Evolutionary conservation across 2,888 invertebrate genomes (phyloP), one percentile per base, ranked within the genome.

Genomic region (Pollenia amentaria): DNA sequence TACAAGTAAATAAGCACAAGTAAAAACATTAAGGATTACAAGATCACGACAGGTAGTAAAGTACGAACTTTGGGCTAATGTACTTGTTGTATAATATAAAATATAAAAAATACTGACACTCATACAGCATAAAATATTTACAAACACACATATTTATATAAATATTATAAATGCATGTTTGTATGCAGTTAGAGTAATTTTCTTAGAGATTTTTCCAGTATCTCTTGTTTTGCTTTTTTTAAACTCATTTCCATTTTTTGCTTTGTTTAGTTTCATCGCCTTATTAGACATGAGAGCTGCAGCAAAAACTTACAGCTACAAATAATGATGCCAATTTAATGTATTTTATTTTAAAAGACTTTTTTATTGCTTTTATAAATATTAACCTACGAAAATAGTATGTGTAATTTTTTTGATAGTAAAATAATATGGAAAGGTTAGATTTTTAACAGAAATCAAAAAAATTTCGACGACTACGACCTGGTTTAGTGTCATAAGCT

Each of bases 11-110:
- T 72, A 84, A 84, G 77, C 60, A 53, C 51, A 73, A 69, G 78
- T 67, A 78, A 75, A 83, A 80, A 77, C 77, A 77, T 78, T 81
- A 81, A 51, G 81, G 84, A 78, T 87, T 80, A 84, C 84, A 79
- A 87, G 85, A 85, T 80, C 83, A 88, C 78, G 81, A 60, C 80
- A 88, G 85, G 85, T 85, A 76, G 82, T 87, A 83, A 84, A 80
- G 78, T 85, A 81, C 73, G 67, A 85, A 88, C 88, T 78, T 83
- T 80, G 67, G 83, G 80, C 85, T 85, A 85, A 85, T 85, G 60
- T 81, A 81, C 85, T 77, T 81, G 67, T 81, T 53, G 46, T 65
- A 69, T 85, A 55, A 70, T 64, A 76, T 70, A 48, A 76, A 29
- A 76, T 75, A 29, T 64, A 75, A 16, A 64, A 42, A 40, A 60